These are phyloP conservation scores for Siniperca scherzeri DNA, from an alignment of 2,797 vertebrate species.

Conservation along the genomic window DNA sequence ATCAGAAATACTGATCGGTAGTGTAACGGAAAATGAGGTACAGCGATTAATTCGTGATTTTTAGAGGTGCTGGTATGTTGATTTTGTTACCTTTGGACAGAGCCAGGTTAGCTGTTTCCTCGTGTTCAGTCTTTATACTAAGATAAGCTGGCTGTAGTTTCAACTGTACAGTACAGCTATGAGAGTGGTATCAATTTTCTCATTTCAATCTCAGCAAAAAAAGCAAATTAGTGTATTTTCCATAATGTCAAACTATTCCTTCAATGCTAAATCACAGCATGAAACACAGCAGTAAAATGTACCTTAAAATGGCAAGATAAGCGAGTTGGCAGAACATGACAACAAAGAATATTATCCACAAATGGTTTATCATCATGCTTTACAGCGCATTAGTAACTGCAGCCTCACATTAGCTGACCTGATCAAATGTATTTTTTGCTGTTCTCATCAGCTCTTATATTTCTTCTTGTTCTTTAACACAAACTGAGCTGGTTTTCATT, in stretches of 20 bases:
- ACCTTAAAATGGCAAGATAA: neutral
- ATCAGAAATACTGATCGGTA: too few species aligned
- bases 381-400: neutral
- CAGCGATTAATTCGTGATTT: neutral
- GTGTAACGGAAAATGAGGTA: too few species aligned
- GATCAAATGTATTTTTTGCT: neutral
- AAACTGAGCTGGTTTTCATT: slow-evolving; percentile 56
- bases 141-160: too few species aligned
- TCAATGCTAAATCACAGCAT: neutral
- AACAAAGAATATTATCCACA: neutral
- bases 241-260: neutral
- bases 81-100: too few species aligned
- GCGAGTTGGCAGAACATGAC: too few species aligned
- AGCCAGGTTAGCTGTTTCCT: too few species aligned
- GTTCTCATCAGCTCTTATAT: slow-evolving; percentile 12
- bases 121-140: too few species aligned
- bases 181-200: too few species aligned
- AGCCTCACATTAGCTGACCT: slow-evolving; percentile 10
- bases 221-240: too few species aligned
- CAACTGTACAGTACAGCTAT: too few species aligned
- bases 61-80: neutral
- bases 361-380: neutral
- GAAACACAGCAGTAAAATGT: neutral
- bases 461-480: slow-evolving; percentile 41
- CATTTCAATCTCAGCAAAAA: too few species aligned